These are phyloP conservation scores for Orchestia grillus DNA, from an alignment of 1,140 invertebrate genomes.

Conservation along the genomic window DNA sequence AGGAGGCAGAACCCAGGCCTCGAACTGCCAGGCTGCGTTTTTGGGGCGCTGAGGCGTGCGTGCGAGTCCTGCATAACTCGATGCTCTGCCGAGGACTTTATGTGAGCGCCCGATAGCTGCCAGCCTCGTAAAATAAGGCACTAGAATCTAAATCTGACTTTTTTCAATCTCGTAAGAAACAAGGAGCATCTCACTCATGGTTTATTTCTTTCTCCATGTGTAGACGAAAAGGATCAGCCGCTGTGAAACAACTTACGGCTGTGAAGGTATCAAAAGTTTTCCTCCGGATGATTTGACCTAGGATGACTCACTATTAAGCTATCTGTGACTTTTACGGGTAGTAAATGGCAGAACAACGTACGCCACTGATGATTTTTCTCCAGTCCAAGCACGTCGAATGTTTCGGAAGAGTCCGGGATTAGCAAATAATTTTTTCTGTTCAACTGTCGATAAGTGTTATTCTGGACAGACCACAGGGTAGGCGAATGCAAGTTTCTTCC, in stretches of 20 bases:
- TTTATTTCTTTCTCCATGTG: background rate
- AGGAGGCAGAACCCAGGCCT: too few species aligned
- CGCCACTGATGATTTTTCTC: too few species aligned
- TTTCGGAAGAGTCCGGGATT: background rate
- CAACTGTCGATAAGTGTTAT: background rate
- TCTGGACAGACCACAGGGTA: background rate
- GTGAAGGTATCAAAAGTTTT: background rate
- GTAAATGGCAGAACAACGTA: background rate
- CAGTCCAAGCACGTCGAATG: background rate
- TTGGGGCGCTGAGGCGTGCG: background rate
- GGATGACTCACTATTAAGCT: background rate
- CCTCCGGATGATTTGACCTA: background rate
- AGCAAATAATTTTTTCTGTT: background rate
- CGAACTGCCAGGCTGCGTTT: too few species aligned
- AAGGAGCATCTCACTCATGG: conserved; percentile 29
- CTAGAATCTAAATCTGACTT: conserved; percentile 51
- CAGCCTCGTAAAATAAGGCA: conserved; percentile 27
- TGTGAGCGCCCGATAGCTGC: conserved; percentile 42
- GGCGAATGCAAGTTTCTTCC: background rate
- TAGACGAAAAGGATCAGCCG: background rate
- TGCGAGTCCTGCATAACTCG: conserved; percentile 17
- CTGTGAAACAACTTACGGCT: background rate
- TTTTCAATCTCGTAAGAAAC: conserved; percentile 20
- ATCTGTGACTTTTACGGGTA: background rate
- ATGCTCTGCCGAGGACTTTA: conserved; percentile 30